Base-by-base conservation (phyloP, 2,888 invertebrate species). In the Trichogramma dendrolimi region DNA sequence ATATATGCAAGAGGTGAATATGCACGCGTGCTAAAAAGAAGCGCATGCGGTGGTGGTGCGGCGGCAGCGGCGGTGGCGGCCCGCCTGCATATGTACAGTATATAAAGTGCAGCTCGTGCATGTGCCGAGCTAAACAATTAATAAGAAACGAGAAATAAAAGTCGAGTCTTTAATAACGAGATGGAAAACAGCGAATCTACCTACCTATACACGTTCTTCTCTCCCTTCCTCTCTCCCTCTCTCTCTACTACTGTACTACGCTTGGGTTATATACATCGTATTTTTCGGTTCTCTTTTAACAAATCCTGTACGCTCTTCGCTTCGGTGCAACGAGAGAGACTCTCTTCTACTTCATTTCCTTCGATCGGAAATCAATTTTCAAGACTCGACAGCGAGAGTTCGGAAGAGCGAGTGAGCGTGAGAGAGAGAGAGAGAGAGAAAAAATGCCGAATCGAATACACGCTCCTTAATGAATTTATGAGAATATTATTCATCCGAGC, bases 291-390 rank as follows among this genome's bases (percentile, higher is more conserved):
- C 27, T 44, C 54, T 39, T 61, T 62, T 52, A 52, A 61, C 60
- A 27, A 55, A 61, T 61, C 42, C 55, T 6, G 10, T 39, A n/a
- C n/a, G 49, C 14, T 27, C 27, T 27, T 27, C 27, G 27, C 27
- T 27, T 27, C 50, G 50, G 40, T 51, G 44, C 52, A n/a, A 6
- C 49, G 41, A 52, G 51, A 14, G 51, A n/a, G 51, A 14, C 8
- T 14, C 51, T 46, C 46, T 64, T 55, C 54, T 39, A 41, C 56
- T 55, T 61, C 64, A 51, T 61, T 64, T 64, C 61, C 61, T 58
- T 5, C 59, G 5, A 64, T 64, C 57, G 64, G 61, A 64, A 64
- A 62, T 64, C 59, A 61, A 64, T 62, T 64, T 59, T 43, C 40
- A 43, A 60, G 54, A 27, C 39, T 57, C 63, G 57, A 60, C 10